Evolutionary conservation across 2,797 vertebrate species (phyloP).

Genomic region (Enteromius argenteus): DNA sequence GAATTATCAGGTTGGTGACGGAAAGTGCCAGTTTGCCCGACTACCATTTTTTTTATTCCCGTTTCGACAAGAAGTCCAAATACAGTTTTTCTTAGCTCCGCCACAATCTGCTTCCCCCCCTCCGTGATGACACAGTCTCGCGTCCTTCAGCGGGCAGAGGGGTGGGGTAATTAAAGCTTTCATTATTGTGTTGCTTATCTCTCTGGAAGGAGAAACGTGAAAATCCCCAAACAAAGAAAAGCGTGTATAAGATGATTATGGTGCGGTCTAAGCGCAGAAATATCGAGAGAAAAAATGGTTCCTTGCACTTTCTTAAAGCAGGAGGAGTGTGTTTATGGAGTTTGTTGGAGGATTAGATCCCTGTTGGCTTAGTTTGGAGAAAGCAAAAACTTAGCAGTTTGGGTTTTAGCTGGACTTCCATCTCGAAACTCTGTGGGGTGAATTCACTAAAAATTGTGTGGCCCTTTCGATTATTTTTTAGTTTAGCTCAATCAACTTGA

Average conservation of each 20-base stretch:
- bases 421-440: constrained; percentile 3
- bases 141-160: constrained; percentile 86
- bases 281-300: constrained; percentile 52
- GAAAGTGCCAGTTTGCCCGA: constrained; percentile 96
- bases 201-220: constrained; percentile 85
- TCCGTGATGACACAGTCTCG: constrained; percentile 93
- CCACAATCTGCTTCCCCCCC: constrained; percentile 41
- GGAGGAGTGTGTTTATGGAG: constrained; percentile 57
- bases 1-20: constrained; percentile 89
- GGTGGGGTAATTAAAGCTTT: constrained; percentile 94
- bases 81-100: constrained; percentile 66
- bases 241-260: constrained; percentile 68
- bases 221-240: constrained; percentile 76
- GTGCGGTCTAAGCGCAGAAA: constrained; percentile 60
- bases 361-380: constrained; percentile 48
- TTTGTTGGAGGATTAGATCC: constrained; percentile 62
- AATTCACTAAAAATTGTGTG: neutral
- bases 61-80: constrained; percentile 85
- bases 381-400: constrained; percentile 47
- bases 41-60: constrained; percentile 80
- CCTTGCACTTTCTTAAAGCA: constrained; percentile 58
- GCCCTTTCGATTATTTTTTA: neutral
- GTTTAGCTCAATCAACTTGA: neutral
- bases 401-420: constrained; percentile 48
- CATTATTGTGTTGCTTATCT: constrained; percentile 89